Evolutionary conservation across 2,888 invertebrate species (phyloP).

Genomic region (Choristoneura rosaceana): DNA sequence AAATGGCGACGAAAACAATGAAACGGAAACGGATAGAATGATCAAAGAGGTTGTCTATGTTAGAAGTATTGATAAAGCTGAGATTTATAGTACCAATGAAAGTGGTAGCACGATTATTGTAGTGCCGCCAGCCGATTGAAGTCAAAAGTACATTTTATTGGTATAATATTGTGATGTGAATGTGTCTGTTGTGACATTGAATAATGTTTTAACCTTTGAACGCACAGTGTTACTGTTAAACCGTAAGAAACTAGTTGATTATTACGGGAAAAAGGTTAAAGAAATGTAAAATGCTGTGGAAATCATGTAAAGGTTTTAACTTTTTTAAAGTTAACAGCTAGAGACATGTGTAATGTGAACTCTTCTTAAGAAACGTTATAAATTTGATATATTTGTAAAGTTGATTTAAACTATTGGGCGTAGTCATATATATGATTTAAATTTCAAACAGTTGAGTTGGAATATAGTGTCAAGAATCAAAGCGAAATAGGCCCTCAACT

Average conservation of each 20-base stretch:
- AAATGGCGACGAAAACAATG: conserved; percentile 72
- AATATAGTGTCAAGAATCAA: no score
- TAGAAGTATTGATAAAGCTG: conserved; percentile 69
- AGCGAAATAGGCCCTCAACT: no score
- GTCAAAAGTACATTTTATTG: not conserved
- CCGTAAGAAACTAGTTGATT: not conserved
- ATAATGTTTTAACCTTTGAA: conserved; percentile 10
- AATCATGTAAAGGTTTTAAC: not conserved
- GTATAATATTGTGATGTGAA: conserved; percentile 25
- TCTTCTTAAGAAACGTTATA: not conserved
- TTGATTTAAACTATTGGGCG: not conserved
- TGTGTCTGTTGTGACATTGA: conserved; percentile 2
- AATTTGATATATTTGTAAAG: no score
- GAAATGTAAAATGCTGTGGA: not conserved
- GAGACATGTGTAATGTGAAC: not conserved
- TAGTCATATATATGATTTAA: no score
- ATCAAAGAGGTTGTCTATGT: conserved; percentile 71
- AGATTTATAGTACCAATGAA: conserved; percentile 70
- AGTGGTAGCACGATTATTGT: conserved; percentile 79
- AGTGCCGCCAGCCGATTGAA: conserved; percentile 79
- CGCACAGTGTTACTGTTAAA: not conserved
- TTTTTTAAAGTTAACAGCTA: not conserved
- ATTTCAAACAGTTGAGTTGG: no score
- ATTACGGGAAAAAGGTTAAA: not conserved
- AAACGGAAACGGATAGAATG: conserved; percentile 61